Base-by-base conservation (phyloP, 1,140 invertebrate species). In the Zaprionus taronus region DNA sequence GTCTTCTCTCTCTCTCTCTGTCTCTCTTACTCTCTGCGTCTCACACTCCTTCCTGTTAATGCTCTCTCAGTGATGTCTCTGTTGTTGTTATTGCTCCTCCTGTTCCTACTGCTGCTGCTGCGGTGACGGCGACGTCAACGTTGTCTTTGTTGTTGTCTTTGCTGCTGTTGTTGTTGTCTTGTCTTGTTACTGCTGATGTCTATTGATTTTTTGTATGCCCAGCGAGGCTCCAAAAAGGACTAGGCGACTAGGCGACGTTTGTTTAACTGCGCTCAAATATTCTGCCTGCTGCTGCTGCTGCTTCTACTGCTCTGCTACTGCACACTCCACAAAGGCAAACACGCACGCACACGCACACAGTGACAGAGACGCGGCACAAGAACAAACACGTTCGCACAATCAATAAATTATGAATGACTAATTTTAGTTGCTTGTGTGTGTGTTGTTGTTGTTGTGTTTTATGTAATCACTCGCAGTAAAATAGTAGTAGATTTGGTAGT, bases 351-450 rank as follows among this genome's bases (percentile, higher is more conserved):
- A 71, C 34, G 28, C 22, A 55, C 49, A 38, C 38, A 62, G 57
- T n/a, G 31, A 61, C 14, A 11, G 15, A 36, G 31, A 34, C 41
- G 41, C 41, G 41, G 7, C 11, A 60, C 56, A 24, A 17, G 20
- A 28, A 17, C 56, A 28, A 34, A 71, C 51, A 64, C 60, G 53
- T 55, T 58, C 60, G 28, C 44, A 55, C 73, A 77, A 77, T 77
- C 75, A 77, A 77, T 77, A 77, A 77, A 77, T 77, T 68, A 73
- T 73, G 70, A 77, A 68, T 77, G 75, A 68, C 75, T 73, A 77
- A 77, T 77, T 73, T 56, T 17, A 34, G 61, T 72, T 63, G 63
- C 53, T 51, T 60, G 24, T 22, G n/a, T 49, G 20, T 51, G 41
- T 51, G n/a, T 22, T 51, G n/a, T 64, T 51, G n/a, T 64, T 51